These are phyloP conservation scores for Stenurella melanura DNA, from an alignment of 2,888 invertebrate genomes.

Conservation along the genomic window DNA sequence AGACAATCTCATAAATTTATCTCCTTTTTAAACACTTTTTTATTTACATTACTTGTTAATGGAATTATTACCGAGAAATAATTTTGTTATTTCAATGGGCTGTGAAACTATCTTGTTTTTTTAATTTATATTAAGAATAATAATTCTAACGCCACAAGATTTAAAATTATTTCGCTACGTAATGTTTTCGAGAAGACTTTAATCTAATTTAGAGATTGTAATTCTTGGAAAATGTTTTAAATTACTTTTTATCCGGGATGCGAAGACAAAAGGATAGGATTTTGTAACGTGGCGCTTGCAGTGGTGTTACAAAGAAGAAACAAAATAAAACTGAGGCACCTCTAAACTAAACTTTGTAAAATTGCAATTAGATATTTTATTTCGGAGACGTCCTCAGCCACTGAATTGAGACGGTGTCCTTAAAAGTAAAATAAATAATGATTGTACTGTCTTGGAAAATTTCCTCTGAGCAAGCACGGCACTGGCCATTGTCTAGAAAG, in stretches of 20 bases:
- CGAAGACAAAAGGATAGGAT: slow-evolving; percentile 13
- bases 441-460: no score
- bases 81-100: slow-evolving; percentile 5
- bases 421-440: no score
- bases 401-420: no score
- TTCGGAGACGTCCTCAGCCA: no score
- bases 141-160: neutral
- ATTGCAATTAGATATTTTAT: no score
- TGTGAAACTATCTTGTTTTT: slow-evolving; percentile 19
- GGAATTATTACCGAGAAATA: slow-evolving; percentile 24
- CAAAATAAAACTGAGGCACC: no score
- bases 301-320: neutral
- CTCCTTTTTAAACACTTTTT: slow-evolving; percentile 24
- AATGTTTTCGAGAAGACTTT: slow-evolving; percentile 37
- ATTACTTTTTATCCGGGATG: slow-evolving; percentile 20
- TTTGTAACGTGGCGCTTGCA: neutral
- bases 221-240: slow-evolving; percentile 21
- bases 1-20: slow-evolving; percentile 1
- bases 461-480: no score
- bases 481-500: no score
- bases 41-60: slow-evolving; percentile 21
- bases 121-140: slow-evolving; percentile 18
- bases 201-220: slow-evolving; percentile 34
- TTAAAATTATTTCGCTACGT: slow-evolving; percentile 26
- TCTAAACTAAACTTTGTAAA: no score